A percentile compares a stretch with the other conserved stretches of the same genome.
Conservation (phyloP, 2,888 invertebrate species). For the Drosophila picticornis region DNA sequence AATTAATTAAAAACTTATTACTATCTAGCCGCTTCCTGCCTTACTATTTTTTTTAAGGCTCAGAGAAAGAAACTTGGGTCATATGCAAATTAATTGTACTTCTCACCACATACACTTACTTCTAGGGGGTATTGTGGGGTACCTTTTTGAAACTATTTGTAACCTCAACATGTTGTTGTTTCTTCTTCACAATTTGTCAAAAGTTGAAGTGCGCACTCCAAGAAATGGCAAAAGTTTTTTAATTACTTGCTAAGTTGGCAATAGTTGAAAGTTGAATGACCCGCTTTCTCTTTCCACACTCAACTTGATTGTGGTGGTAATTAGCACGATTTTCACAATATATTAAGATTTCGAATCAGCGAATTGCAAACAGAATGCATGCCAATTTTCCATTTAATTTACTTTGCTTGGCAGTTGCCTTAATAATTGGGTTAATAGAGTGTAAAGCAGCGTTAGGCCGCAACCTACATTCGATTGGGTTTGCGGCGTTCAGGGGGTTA, state of each 20-base stretch:
- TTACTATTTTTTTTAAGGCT: slow-evolving; percentile 1
- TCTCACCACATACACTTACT: slow-evolving; percentile 21
- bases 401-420: slow-evolving; percentile 68
- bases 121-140: background rate
- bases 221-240: slow-evolving; percentile 54
- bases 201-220: slow-evolving; percentile 30
- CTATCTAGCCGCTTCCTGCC: slow-evolving; percentile 1
- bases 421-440: slow-evolving; percentile 83
- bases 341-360: slow-evolving; percentile 17
- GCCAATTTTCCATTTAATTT: slow-evolving; percentile 80
- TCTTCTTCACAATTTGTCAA: slow-evolving; percentile 30
- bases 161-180: slow-evolving; percentile 16
- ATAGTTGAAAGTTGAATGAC: slow-evolving; percentile 43
- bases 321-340: background rate
- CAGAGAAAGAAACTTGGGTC: slow-evolving; percentile 6
- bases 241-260: slow-evolving; percentile 61
- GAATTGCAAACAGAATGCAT: slow-evolving; percentile 23
- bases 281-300: slow-evolving; percentile 12
- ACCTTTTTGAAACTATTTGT: slow-evolving; percentile 7
- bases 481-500: slow-evolving; percentile 4
- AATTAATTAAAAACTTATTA: background rate
- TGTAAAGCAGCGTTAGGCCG: slow-evolving; percentile 69
- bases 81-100: slow-evolving; percentile 61
- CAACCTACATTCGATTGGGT: slow-evolving; percentile 69
- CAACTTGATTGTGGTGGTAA: background rate